phyloP scores from a whole-genome alignment of 2,797 vertebrate species.

The Phalanger gymnotis region DNA sequence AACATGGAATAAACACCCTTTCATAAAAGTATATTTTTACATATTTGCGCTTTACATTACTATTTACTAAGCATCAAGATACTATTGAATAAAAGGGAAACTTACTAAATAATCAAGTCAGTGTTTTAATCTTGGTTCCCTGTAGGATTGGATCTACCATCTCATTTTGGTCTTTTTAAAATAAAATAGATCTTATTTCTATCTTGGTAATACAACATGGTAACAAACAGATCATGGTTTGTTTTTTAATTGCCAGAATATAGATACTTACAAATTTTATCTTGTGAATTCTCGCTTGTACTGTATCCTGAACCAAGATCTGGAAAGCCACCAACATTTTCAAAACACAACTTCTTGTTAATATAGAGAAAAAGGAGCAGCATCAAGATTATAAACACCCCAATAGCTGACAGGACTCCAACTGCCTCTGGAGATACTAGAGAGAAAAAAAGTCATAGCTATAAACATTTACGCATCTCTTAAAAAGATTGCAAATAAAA shows the following conservation, averaged over 20 bases:
- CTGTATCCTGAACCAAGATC: slow-evolving; percentile 92
- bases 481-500: slow-evolving; percentile 44
- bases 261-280: slow-evolving; percentile 88
- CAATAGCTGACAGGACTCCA: slow-evolving; percentile 95
- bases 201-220: background rate
- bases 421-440: slow-evolving; percentile 97
- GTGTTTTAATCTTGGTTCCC: background rate
- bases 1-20: slow-evolving; percentile 43
- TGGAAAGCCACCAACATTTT: slow-evolving; percentile 92
- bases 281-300: slow-evolving; percentile 89
- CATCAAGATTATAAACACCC: slow-evolving; percentile 95
- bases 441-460: slow-evolving; percentile 76
- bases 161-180: slow-evolving; percentile 22
- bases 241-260: slow-evolving; percentile 20
- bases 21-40: background rate
- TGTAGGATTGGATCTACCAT: slow-evolving; percentile 11
- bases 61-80: background rate
- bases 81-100: background rate
- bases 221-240: background rate
- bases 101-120: slow-evolving; percentile 8
- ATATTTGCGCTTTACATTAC: background rate
- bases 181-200: slow-evolving; percentile 17
- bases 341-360: slow-evolving; percentile 96
- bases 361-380: slow-evolving; percentile 96
- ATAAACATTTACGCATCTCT: slow-evolving; percentile 50